Percentiles rank a stretch among this genome's conserved stretches.
These are phyloP conservation scores for Apamea epomidion DNA, from an alignment of 2,888 invertebrate genomes.

Conservation along the genomic window DNA sequence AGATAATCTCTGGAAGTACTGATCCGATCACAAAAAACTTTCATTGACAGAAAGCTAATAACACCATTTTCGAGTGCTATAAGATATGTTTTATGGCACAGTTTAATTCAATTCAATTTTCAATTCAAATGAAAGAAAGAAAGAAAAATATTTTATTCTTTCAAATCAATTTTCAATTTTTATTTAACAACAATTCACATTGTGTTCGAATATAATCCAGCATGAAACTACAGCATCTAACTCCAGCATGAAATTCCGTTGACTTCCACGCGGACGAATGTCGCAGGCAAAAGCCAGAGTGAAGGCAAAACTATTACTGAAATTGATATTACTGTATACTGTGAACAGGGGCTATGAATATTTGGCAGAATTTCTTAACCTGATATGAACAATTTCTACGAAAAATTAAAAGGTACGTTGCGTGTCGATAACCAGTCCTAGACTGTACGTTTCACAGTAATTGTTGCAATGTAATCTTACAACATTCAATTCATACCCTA, in stretches of 20 bases:
- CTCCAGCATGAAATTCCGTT: no score
- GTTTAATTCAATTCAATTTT: no score
- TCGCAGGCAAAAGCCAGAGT: not conserved
- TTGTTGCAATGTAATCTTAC: not conserved
- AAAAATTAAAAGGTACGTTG: no score
- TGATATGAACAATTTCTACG: not conserved
- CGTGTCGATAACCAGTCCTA: not conserved
- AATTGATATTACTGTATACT: not conserved
- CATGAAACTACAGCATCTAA: no score
- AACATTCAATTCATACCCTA: not conserved
- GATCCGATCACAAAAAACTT: not conserved
- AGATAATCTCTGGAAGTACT: not conserved
- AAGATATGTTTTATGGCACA: not conserved
- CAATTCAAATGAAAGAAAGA: no score
- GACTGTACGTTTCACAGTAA: not conserved
- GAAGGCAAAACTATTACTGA: not conserved
- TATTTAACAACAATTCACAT: no score
- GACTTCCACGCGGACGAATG: not conserved
- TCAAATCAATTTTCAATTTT: no score
- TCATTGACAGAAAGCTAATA: not conserved
- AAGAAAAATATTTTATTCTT: no score
- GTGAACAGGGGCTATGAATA: not conserved
- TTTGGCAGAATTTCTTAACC: not conserved
- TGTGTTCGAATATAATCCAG: no score
- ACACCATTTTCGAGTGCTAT: not conserved